Percentiles rank a stretch among this genome's conserved stretches.
Conservation (phyloP, 2,797 vertebrate genomes). For the Liasis olivaceus region DNA sequence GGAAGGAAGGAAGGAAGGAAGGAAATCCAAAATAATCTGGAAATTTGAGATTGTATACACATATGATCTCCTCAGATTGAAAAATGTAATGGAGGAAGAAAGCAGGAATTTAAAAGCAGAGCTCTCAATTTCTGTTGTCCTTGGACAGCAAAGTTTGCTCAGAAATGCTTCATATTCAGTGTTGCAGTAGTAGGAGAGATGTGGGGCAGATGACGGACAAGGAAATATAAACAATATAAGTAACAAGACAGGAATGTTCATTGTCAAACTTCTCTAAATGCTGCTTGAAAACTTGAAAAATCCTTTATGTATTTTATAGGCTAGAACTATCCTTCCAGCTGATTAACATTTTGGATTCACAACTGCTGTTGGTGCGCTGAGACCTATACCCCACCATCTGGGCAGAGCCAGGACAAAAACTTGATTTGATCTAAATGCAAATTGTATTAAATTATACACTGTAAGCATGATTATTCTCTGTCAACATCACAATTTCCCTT, state of each 20-base stretch:
- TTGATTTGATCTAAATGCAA: background rate
- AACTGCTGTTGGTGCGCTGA: background rate
- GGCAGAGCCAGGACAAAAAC: background rate
- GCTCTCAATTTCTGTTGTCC: background rate
- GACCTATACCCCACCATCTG: background rate
- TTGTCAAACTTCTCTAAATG: background rate
- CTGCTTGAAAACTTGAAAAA: background rate
- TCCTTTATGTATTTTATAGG: background rate
- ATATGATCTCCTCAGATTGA: background rate
- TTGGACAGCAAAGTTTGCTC: background rate
- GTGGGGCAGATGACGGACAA: background rate
- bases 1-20: background rate
- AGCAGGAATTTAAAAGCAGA: background rate
- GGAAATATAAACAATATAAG: background rate
- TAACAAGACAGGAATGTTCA: background rate
- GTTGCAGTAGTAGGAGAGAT: background rate
- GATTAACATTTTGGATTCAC: background rate
- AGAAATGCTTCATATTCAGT: background rate
- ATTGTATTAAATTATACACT: background rate
- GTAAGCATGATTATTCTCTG: background rate
- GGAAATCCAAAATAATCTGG: background rate
- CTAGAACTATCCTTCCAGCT: background rate
- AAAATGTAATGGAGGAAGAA: background rate
- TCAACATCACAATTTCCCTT: background rate
- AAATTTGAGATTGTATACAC: constrained; percentile 7